These are phyloP conservation scores for Acanthosoma haemorrhoidale DNA, from an alignment of 2,888 invertebrate species.

Conservation along the genomic window DNA sequence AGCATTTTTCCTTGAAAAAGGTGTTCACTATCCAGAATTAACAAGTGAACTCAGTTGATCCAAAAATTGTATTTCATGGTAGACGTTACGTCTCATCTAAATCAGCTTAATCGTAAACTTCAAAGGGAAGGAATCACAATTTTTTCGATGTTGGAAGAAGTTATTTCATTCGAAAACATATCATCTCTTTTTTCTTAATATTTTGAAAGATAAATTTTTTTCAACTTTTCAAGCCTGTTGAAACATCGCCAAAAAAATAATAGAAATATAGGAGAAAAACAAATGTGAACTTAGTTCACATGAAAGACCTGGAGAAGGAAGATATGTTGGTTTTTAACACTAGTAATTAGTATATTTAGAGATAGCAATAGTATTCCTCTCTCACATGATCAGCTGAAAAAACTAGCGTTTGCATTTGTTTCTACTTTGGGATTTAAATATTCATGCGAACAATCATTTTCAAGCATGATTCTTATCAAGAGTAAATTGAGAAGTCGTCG, in stretches of 20 bases:
- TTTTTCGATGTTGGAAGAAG: slow-evolving; percentile 40
- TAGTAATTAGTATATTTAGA: no score
- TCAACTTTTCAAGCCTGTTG: not conserved
- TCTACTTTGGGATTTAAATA: no score
- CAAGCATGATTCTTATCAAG: no score
- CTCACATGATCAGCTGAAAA: not conserved
- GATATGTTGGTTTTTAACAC: no score
- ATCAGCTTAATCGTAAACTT: slow-evolving; percentile 44
- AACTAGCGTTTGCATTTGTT: not conserved
- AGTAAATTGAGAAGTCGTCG: no score
- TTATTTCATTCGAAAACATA: slow-evolving; percentile 22
- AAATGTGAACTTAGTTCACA: no score
- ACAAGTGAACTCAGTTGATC: slow-evolving; percentile 43
- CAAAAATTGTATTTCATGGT: slow-evolving; percentile 43
- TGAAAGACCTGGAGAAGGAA: no score
- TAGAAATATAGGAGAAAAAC: no score
- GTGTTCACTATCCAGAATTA: no score
- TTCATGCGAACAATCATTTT: no score
- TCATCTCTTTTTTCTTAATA: no score
- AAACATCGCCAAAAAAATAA: not conserved
- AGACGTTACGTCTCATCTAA: slow-evolving; percentile 43
- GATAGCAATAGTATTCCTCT: no score
- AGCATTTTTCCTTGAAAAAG: slow-evolving; percentile 41
- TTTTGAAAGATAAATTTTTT: not conserved
- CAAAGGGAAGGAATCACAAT: slow-evolving; percentile 42